Percentiles rank a stretch among this genome's conserved stretches.
Evolutionary conservation across 35 echinoderm and acorn worm genomes (phyloP).

Genomic region (Ophiothrix spiculata): DNA sequence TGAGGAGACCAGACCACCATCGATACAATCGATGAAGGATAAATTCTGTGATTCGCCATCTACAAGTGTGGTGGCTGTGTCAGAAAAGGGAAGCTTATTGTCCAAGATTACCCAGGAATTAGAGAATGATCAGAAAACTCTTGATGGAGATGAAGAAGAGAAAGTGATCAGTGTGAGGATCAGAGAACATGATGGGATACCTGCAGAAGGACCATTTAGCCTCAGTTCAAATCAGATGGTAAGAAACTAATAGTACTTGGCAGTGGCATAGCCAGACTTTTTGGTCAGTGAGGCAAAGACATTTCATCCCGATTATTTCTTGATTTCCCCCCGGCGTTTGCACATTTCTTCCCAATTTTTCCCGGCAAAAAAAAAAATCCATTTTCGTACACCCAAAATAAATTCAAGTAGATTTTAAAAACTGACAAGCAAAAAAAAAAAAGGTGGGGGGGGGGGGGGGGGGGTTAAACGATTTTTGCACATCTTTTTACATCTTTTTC

Average conservation of each 20-base stretch:
- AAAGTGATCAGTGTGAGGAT: constrained; percentile 61
- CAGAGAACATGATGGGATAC: constrained; percentile 78
- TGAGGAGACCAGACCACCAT: background rate
- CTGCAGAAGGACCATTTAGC: constrained; percentile 69
- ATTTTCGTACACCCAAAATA: too few relatives aligned
- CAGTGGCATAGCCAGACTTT: too few relatives aligned
- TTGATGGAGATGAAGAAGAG: constrained; percentile 15
- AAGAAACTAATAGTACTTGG: background rate
- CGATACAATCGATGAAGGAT: background rate
- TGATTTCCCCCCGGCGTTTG: too few relatives aligned
- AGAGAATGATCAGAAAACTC: background rate
- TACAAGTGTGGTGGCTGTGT: background rate
- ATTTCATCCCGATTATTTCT: too few relatives aligned
- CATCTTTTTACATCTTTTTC: too few relatives aligned
- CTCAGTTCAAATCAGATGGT: constrained; percentile 79
- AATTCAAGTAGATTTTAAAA: too few relatives aligned
- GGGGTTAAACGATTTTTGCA: too few relatives aligned
- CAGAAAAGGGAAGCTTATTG: constrained; percentile 17
- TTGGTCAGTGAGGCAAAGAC: too few relatives aligned
- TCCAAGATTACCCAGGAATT: constrained; percentile 65
- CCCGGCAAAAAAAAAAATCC: too few relatives aligned
- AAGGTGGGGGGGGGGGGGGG: too few relatives aligned
- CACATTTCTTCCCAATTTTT: too few relatives aligned
- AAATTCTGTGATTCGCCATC: constrained; percentile 19
- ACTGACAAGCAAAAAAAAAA: too few relatives aligned